Evolutionary conservation across 1,140 invertebrate genomes (phyloP).

Genomic region (Drosophila truncata): DNA sequence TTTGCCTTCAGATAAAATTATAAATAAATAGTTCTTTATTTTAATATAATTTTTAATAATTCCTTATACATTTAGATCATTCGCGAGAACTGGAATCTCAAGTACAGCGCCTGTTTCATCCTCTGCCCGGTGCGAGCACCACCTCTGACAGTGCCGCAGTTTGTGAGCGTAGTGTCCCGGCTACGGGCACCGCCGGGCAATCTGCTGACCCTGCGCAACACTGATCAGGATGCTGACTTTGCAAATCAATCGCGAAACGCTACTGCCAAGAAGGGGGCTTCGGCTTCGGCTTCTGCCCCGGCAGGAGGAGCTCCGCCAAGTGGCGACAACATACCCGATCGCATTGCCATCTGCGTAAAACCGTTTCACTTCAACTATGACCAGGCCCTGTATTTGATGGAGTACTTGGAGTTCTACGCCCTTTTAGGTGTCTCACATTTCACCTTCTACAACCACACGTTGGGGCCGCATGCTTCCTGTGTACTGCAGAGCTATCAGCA

Average conservation of each 20-base stretch:
- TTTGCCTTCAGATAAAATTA: not conserved
- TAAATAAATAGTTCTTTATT: too few relatives aligned
- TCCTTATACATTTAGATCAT: slow-evolving; percentile 87
- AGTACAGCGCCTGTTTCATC: slow-evolving; percentile 96
- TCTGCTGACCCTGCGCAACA: slow-evolving; percentile 86
- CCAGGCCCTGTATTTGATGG: slow-evolving; percentile 92
- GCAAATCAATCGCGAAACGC: not conserved
- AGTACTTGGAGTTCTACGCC: slow-evolving; percentile 96
- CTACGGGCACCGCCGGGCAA: slow-evolving; percentile 88
- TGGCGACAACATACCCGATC: slow-evolving; percentile 85
- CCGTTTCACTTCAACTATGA: slow-evolving; percentile 96
- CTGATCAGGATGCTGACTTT: slow-evolving; percentile 86
- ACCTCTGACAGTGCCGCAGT: slow-evolving; percentile 88
- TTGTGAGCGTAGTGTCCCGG: slow-evolving; percentile 89
- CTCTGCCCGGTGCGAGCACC: slow-evolving; percentile 90
- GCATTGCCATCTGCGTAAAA: slow-evolving; percentile 96
- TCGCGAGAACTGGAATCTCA: slow-evolving; percentile 96
- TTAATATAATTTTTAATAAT: too few relatives aligned
- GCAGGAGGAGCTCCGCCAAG: slow-evolving; percentile 52
- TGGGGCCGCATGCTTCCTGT: slow-evolving; percentile 91
- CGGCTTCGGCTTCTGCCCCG: not conserved
- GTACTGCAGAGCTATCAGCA: slow-evolving; percentile 90
- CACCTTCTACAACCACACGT: slow-evolving; percentile 96
- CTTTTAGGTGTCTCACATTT: slow-evolving; percentile 95
- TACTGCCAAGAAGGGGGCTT: slow-evolving; percentile 5